Conservation (phyloP, 2,113 vertebrate genomes). For the Prinia subflava region DNA sequence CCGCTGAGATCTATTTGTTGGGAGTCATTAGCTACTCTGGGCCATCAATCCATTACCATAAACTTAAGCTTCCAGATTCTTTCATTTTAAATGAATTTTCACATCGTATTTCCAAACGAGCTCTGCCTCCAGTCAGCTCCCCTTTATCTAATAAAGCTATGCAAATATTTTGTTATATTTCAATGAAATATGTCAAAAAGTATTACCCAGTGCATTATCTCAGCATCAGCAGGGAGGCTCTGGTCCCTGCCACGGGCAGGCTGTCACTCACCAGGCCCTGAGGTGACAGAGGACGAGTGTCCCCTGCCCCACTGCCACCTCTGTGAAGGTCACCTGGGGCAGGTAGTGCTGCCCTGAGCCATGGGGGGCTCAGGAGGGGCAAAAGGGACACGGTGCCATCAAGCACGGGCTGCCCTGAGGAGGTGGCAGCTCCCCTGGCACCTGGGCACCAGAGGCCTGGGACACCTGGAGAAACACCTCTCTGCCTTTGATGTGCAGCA, state of each 20-base stretch:
- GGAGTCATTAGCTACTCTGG: conserved; percentile 71
- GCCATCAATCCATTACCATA: conserved; percentile 72
- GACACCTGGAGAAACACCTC: not conserved
- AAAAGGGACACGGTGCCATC: accelerated
- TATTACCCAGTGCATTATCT: conserved; percentile 65
- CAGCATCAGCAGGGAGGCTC: conserved; percentile 2
- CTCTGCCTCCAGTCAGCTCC: conserved; percentile 75
- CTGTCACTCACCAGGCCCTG: not conserved
- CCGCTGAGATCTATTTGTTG: conserved; percentile 47
- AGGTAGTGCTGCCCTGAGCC: not conserved
- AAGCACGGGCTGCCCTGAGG: accelerated
- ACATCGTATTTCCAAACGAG: conserved; percentile 76
- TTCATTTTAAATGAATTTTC: conserved; percentile 78
- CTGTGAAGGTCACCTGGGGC: not conserved
- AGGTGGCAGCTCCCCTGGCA: not conserved
- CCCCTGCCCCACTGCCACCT: not conserved
- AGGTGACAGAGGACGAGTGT: accelerated
- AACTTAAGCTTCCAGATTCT: conserved; percentile 72
- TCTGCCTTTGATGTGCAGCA: not conserved
- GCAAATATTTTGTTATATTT: conserved; percentile 81
- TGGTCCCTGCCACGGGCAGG: not conserved
- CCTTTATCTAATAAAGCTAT: conserved; percentile 79
- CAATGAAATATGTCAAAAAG: conserved; percentile 73
- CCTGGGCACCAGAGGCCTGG: not conserved
- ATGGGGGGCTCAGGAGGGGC: not conserved